phyloP scores from a whole-genome alignment of 2,113 vertebrate genomes.

The Neotoma lepida region DNA sequence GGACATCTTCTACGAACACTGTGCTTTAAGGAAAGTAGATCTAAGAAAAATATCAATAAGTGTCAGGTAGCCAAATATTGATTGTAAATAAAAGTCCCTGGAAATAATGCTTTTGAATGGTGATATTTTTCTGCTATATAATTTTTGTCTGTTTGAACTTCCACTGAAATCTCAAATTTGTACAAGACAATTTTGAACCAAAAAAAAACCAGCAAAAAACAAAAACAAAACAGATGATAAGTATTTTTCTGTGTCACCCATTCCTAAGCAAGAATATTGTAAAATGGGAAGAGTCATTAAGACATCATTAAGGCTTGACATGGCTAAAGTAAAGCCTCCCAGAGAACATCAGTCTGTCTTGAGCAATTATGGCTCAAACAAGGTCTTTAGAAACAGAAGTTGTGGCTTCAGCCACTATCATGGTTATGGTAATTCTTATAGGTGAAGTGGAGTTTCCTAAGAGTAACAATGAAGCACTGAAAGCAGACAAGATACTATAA shows the following conservation, averaged over 20 bases:
- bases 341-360: too few relatives aligned
- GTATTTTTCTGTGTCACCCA: not conserved
- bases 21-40: not conserved
- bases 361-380: not conserved
- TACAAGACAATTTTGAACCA: not conserved
- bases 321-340: too few relatives aligned
- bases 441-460: not conserved
- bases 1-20: not conserved
- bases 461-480: too few relatives aligned
- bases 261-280: not conserved
- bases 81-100: not conserved
- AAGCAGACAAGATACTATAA: not conserved
- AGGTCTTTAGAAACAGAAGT: not conserved
- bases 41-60: not conserved
- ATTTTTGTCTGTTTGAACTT: not conserved
- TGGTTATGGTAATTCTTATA: not conserved
- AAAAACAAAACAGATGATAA: not conserved
- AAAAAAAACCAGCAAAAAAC: too few relatives aligned
- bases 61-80: not conserved
- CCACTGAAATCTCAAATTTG: not conserved
- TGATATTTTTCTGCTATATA: not conserved
- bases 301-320: not conserved
- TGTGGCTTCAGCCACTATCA: not conserved
- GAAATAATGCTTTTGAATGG: not conserved
- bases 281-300: not conserved